A percentile compares a stretch with the other conserved stretches of the same genome.
Conservation (phyloP, 2,797 vertebrate genomes). For the Anguilla obscura region DNA sequence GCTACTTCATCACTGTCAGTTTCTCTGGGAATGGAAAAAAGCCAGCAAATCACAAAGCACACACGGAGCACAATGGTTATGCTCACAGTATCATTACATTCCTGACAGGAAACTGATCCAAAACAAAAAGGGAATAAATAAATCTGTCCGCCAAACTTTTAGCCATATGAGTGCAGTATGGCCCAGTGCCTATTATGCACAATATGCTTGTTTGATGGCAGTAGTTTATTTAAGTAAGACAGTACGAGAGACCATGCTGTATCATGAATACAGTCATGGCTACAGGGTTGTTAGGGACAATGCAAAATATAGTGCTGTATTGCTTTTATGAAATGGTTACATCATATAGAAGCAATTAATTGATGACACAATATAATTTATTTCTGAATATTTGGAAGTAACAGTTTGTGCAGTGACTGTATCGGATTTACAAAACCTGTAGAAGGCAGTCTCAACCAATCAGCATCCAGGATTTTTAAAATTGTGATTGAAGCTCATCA, state of each 20-base stretch:
- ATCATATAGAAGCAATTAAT: too few species aligned
- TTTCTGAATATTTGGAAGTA: too few species aligned
- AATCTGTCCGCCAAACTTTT: neutral
- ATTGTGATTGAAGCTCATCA: neutral
- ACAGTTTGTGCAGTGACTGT: too few species aligned
- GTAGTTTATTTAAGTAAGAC: neutral
- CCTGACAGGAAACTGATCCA: neutral
- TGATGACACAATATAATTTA: too few species aligned
- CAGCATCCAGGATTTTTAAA: too few species aligned
- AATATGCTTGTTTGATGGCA: neutral
- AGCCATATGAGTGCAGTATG: neutral
- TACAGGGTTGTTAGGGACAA: too few species aligned
- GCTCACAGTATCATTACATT: neutral
- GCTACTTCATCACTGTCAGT: conserved; percentile 5
- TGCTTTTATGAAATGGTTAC: too few species aligned
- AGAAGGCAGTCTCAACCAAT: too few species aligned
- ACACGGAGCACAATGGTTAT: neutral
- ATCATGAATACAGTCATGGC: too few species aligned
- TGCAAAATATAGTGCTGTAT: too few species aligned
- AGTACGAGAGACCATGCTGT: too few species aligned
- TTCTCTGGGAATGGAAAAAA: neutral
- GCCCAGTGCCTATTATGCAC: neutral
- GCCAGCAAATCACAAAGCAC: neutral
- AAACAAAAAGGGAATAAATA: neutral
- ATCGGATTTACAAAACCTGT: too few species aligned